Conservation (phyloP, 2,797 vertebrate species). For the Gallinago nigripennis region DNA sequence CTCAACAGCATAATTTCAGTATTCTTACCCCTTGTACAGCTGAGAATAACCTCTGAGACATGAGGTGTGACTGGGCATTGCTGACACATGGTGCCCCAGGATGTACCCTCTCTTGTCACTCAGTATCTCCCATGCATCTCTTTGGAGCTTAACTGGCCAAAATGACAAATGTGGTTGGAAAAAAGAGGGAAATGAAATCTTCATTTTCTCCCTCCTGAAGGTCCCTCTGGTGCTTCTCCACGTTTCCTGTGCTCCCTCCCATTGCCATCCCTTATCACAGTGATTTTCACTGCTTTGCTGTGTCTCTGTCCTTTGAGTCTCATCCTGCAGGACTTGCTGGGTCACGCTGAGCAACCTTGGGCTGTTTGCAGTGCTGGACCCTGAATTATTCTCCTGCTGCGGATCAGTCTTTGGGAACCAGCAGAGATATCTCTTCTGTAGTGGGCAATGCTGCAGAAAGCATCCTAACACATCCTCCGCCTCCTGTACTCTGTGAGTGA, state of each 20-base stretch:
- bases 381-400: neutral
- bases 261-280: rapidly evolving
- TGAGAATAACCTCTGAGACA: neutral
- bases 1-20: neutral
- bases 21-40: neutral
- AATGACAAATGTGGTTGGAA: neutral
- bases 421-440: neutral
- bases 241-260: neutral
- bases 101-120: neutral
- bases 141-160: neutral
- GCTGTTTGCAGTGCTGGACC: neutral
- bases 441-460: neutral
- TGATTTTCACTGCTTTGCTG: neutral
- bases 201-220: neutral
- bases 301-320: neutral
- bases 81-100: neutral
- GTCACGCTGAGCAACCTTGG: neutral
- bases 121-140: neutral
- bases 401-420: neutral
- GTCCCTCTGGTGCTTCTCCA: neutral
- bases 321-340: neutral
- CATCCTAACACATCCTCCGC: neutral
- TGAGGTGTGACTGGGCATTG: neutral
- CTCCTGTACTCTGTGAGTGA: neutral
- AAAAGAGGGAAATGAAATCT: neutral